Conservation (phyloP, 2,888 invertebrate genomes). For the Morinoia aosen region DNA sequence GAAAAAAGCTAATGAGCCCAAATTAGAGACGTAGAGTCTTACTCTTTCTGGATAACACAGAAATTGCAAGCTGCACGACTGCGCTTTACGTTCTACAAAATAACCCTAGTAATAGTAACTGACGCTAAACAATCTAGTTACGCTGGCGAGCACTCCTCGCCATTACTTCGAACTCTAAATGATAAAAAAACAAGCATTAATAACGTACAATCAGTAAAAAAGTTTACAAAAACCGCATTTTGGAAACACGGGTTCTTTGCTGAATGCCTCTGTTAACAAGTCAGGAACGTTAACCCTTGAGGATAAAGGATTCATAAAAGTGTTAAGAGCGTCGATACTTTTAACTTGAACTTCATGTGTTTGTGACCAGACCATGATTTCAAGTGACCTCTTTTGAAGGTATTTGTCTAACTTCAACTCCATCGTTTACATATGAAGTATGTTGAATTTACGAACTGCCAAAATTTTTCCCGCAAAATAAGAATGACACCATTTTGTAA, state of each 20-base stretch:
- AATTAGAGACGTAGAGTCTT: not conserved
- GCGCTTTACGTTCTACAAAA: no score
- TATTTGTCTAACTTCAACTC: no score
- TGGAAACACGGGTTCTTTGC: not conserved
- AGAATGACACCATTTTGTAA: not conserved
- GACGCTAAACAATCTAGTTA: not conserved
- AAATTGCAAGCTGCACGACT: not conserved
- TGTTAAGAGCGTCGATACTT: not conserved
- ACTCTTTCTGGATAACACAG: not conserved
- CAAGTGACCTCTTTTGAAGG: not conserved
- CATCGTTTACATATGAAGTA: not conserved
- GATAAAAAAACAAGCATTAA: not conserved
- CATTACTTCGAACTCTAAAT: not conserved
- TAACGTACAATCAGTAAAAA: not conserved
- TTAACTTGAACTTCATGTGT: not conserved
- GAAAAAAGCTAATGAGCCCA: not conserved
- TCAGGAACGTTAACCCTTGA: no score
- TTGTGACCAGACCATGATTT: not conserved
- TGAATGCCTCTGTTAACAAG: no score
- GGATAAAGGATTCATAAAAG: no score
- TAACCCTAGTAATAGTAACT: not conserved
- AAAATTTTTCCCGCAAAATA: not conserved
- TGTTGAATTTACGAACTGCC: not conserved
- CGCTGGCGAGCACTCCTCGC: not conserved
- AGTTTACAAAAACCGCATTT: not conserved